A percentile compares a stretch with the other conserved stretches of the same genome.
Conservation (phyloP, 1,140 invertebrate species). For the Callitettix versicolor region DNA sequence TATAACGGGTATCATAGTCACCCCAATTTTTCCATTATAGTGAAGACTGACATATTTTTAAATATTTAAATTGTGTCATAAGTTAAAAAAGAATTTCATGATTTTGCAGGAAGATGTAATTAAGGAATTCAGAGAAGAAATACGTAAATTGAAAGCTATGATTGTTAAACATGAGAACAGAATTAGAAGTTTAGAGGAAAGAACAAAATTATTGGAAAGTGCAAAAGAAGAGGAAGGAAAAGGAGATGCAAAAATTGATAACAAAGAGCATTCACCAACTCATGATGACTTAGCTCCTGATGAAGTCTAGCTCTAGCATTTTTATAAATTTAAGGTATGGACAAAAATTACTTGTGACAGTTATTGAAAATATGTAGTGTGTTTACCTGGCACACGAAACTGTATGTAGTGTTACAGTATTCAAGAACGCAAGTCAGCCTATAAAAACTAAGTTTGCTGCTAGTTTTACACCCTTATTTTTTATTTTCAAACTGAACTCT, state of each 20-base stretch:
- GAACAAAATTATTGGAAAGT: slow-evolving; percentile 13
- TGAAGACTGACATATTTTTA: no score
- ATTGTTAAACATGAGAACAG: slow-evolving; percentile 91
- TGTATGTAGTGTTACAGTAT: no score
- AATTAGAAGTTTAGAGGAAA: slow-evolving; percentile 59
- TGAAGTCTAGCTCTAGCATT: slow-evolving; percentile 17
- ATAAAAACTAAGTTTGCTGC: no score
- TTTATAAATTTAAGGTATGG: neutral
- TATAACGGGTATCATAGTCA: no score
- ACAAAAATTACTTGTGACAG: neutral
- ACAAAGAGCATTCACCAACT: slow-evolving; percentile 4
- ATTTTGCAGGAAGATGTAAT: slow-evolving; percentile 47
- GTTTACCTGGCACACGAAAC: no score
- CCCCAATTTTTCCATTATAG: no score
- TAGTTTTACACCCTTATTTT: no score
- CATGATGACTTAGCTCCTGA: slow-evolving; percentile 21
- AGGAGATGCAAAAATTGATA: neutral
- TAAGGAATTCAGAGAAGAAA: slow-evolving; percentile 75
- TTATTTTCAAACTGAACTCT: no score
- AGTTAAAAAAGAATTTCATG: no score
- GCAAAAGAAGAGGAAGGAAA: slow-evolving; percentile 8
- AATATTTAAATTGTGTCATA: no score
- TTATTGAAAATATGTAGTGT: neutral
- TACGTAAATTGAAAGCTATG: slow-evolving; percentile 83
- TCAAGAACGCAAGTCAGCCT: no score